Percentiles rank a stretch among this genome's conserved stretches.
These are phyloP conservation scores for Coecobrya sp. DNA, from an alignment of 2,888 invertebrate genomes.

Conservation along the genomic window DNA sequence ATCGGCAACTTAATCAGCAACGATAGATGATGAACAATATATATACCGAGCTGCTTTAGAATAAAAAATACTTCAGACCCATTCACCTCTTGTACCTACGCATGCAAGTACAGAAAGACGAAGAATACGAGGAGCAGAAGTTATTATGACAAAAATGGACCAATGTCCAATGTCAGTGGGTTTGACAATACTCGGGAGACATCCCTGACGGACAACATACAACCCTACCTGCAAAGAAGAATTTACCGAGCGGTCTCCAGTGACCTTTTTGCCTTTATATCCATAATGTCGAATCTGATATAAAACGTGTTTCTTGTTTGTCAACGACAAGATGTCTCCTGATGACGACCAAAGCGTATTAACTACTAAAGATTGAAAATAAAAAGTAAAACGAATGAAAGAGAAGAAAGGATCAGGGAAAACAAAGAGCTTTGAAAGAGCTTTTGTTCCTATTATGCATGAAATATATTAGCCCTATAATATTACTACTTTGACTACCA, in stretches of 20 bases:
- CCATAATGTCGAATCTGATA: conserved; percentile 18
- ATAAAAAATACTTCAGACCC: no score
- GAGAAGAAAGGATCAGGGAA: neutral
- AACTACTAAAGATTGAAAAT: conserved; percentile 31
- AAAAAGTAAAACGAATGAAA: conserved; percentile 39
- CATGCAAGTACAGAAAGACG: no score
- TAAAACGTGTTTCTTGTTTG: conserved; percentile 8
- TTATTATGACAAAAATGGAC: no score
- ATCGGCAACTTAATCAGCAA: no score
- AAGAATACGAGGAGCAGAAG: no score
- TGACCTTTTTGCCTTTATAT: neutral
- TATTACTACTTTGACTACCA: neutral
- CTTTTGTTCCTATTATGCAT: conserved; percentile 19
- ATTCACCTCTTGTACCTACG: no score
- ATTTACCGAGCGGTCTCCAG: neutral
- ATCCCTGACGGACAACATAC: neutral
- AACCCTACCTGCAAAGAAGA: neutral
- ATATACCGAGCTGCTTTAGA: no score
- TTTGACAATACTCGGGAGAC: no score
- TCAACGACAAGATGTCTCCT: conserved; percentile 14
- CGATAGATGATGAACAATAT: no score
- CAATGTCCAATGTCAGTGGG: no score
- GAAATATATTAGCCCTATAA: neutral
- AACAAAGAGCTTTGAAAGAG: conserved; percentile 36
- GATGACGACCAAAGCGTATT: conserved; percentile 42